Conservation (phyloP, 1,140 invertebrate genomes). For the Himalopsyche phryganea region DNA sequence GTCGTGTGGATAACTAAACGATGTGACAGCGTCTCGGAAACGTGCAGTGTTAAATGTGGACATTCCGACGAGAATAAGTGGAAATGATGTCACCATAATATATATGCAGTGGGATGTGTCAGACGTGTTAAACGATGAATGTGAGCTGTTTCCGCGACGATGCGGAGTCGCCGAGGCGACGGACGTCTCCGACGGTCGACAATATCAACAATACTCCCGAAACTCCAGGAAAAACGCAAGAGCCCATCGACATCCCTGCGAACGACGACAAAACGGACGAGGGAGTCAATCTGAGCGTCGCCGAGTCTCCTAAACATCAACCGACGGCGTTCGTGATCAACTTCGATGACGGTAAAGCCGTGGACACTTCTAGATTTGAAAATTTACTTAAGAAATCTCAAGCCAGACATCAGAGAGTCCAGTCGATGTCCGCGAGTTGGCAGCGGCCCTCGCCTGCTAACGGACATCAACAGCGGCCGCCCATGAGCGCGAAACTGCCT, state of each 20-base stretch:
- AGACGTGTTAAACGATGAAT: conserved; percentile 47
- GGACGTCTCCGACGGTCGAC: not conserved
- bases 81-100: conserved; percentile 51
- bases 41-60: conserved; percentile 9
- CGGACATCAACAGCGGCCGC: conserved; percentile 47
- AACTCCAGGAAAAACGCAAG: conserved; percentile 1
- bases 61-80: conserved; percentile 37
- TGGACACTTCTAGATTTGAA: conserved; percentile 60
- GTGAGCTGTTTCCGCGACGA: conserved; percentile 41
- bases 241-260: not conserved
- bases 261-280: conserved; percentile 10
- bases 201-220: not conserved
- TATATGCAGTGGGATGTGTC: conserved; percentile 27
- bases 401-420: conserved; percentile 64
- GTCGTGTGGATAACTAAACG: not conserved
- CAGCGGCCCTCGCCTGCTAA: conserved; percentile 36
- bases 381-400: conserved; percentile 67
- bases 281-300: conserved; percentile 10
- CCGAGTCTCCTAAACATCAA: conserved; percentile 43
- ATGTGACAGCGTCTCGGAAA: not conserved
- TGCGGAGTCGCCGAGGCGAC: conserved; percentile 43
- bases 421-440: conserved; percentile 58
- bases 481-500: conserved; percentile 56
- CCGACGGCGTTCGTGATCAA: conserved; percentile 66
- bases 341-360: conserved; percentile 59